Evolutionary conservation across 2,797 vertebrate species (phyloP), one percentile per base, ranked within the genome.

Genomic region (Typhlichthys eigenmanni): DNA sequence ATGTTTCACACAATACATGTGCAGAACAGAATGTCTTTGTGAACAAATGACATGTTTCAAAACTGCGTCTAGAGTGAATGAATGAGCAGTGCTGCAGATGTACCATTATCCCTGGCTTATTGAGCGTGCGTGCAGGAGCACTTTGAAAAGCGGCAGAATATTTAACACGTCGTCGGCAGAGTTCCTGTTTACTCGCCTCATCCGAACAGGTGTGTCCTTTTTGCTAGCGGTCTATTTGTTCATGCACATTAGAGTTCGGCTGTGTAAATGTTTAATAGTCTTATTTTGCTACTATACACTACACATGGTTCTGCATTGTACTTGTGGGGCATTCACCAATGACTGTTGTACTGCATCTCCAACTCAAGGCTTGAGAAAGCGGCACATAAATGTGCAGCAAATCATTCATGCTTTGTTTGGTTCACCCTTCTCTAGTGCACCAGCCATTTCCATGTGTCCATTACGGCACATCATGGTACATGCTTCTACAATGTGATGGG

Each of bases 31-130:
- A 24, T 1, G 16, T 66, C 69, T 76, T 70, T 72, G 58, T 53
- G 1, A 24, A 24, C 5, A 0, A 38, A 38, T 38, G 8, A 38
- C 6, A 38, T 7, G 9, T 14, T n/a, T 19, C 60, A 45, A 68
- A 70, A 79, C 82, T 78, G 60, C 24, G 80, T 67, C 47, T 13
- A 43, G 78, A 19, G 19, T 58, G 52, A 47, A 29, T 64, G 53
- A 48, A 38, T 48, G 54, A 82, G 79, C 63, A 69, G 72, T 79
- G 77, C 83, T 79, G 77, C 83, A 82, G 84, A 82, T 84, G 86
- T 81, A 76, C 71, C 65, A 76, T 76, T 83, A 63, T 78, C 54
- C 49, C 52, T 2, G 48, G 61, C 58, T 55, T 29, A 19, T n/a
- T 6, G 38, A 54, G 32, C 10, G 59, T 4, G 5, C 14, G 59